Base-by-base conservation (phyloP, 2,113 vertebrate genomes). In the Brachypteracias leptosomus region DNA sequence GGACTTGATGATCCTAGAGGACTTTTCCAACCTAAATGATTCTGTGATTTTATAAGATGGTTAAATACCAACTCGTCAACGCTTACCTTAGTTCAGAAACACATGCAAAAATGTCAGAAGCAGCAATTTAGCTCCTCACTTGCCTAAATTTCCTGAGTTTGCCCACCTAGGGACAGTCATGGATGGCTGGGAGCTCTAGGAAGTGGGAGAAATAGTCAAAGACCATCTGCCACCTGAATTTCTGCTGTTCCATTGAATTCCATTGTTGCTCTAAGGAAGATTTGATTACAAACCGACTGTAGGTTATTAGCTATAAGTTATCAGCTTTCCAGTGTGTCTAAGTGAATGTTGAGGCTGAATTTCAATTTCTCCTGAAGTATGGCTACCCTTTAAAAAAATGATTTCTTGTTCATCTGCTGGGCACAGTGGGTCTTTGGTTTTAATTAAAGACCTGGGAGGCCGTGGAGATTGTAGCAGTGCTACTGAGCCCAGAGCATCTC, bases 251-350 rank as follows among this genome's bases (percentile, higher is more conserved):
- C n/a, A n/a, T n/a, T n/a, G n/a, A n/a, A n/a, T n/a, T n/a, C n/a
- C 61, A 20, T 33, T 80, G 46, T 79, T 81, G 79, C 75, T 87
- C 36, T 44, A 70, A 95, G 71, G 47, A 49, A 83, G 71, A 83
- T 83, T 93, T 90, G 95, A 93, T 96, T 88, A 82, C 62, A 73
- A 79, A 66, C 38, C 75, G 77, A 24, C 92, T 83, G 5, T 86
- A 84, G 89, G 80, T 91, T 90, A 89, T 91, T 90, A 95, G 66
- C 51, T 80, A 3, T 76, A 88, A 91, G 68, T 94, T 94, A 94
- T 91, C 91, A 91, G 70, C 73, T 93, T 94, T 77, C 89, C 51
- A 89, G 85, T 79, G 78, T 93, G 85, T 76, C 75, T 65, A 73
- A 95, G 85, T 90, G 78, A 93, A 93, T 38, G 85, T 76, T 88